A percentile compares a stretch with the other conserved stretches of the same genome.
Evolutionary conservation across 2,797 vertebrate species (phyloP).

Genomic region (Odontamblyopus lacepedii): DNA sequence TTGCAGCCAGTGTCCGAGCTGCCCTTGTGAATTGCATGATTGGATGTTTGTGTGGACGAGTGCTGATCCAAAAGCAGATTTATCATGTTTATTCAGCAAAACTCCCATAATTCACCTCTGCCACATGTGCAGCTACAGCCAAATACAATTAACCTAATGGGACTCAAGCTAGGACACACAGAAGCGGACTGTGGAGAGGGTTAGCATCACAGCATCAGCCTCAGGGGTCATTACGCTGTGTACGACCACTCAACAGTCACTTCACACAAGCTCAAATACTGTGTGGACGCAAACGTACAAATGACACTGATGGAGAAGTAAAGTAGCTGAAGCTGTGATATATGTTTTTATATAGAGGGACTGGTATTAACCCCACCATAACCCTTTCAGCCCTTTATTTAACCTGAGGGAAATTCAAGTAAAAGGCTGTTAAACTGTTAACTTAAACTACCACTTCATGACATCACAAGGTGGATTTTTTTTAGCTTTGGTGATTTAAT

Average conservation of each 20-base stretch:
- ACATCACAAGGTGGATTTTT: too few relatives aligned
- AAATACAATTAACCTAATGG: conserved; percentile 14
- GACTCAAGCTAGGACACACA: conserved; percentile 6
- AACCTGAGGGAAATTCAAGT: too few relatives aligned
- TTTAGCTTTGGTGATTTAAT: too few relatives aligned
- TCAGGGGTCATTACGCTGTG: conserved; percentile 1
- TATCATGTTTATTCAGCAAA: conserved; percentile 16
- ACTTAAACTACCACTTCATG: too few relatives aligned
- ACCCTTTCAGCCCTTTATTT: too few relatives aligned
- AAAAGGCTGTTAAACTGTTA: too few relatives aligned
- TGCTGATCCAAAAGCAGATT: conserved; percentile 6
- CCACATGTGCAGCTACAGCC: conserved; percentile 13
- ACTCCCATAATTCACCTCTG: not conserved
- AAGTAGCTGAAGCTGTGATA: too few relatives aligned
- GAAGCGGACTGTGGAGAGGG: conserved; percentile 3
- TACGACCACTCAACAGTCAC: not conserved
- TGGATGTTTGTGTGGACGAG: not conserved
- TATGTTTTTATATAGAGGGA: too few relatives aligned
- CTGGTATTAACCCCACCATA: too few relatives aligned
- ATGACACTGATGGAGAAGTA: not conserved
- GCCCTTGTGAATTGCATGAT: conserved; percentile 10
- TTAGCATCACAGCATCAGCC: not conserved
- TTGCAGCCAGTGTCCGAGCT: not conserved
- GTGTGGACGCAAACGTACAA: not conserved
- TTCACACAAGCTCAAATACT: not conserved